Evolutionary conservation across 64 coral and sea anemone species (phyloP).

Genomic region (Porites lutea): DNA sequence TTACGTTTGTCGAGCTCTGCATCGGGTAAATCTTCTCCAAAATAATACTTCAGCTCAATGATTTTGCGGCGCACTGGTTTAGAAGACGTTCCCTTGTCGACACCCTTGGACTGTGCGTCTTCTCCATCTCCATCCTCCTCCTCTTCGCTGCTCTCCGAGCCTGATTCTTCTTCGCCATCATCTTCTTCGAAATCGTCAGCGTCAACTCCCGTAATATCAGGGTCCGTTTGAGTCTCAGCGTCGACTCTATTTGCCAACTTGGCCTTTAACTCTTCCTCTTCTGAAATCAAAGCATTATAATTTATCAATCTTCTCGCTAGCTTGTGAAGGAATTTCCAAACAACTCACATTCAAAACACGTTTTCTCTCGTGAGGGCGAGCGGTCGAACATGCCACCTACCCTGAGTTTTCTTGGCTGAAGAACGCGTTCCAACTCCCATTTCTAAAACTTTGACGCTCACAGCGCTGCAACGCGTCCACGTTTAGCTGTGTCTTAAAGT

Average conservation of each 20-base stretch:
- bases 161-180: slow-evolving; percentile 65
- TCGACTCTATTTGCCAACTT: slow-evolving; percentile 61
- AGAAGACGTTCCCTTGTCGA: slow-evolving; percentile 76
- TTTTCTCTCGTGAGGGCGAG: background rate
- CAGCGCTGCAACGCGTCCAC: background rate
- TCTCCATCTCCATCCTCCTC: slow-evolving; percentile 57
- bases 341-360: slow-evolving; percentile 30
- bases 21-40: slow-evolving; percentile 96
- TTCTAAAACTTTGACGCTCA: slow-evolving; percentile 41
- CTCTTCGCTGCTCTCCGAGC: slow-evolving; percentile 79
- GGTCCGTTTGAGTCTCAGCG: slow-evolving; percentile 87
- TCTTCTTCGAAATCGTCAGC: slow-evolving; percentile 91
- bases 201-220: slow-evolving; percentile 92
- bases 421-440: slow-evolving; percentile 76
- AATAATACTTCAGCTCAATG: slow-evolving; percentile 97
- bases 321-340: slow-evolving; percentile 49
- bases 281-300: slow-evolving; percentile 26
- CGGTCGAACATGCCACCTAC: slow-evolving; percentile 10
- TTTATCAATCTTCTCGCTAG: background rate
- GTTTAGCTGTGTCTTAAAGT: background rate
- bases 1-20: slow-evolving; percentile 92
- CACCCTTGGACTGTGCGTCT: background rate
- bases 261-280: slow-evolving; percentile 55
- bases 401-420: slow-evolving; percentile 64
- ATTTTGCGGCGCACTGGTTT: slow-evolving; percentile 86